phyloP scores from a whole-genome alignment of 2,888 invertebrate genomes.

The Psococerastis gibbosa region DNA sequence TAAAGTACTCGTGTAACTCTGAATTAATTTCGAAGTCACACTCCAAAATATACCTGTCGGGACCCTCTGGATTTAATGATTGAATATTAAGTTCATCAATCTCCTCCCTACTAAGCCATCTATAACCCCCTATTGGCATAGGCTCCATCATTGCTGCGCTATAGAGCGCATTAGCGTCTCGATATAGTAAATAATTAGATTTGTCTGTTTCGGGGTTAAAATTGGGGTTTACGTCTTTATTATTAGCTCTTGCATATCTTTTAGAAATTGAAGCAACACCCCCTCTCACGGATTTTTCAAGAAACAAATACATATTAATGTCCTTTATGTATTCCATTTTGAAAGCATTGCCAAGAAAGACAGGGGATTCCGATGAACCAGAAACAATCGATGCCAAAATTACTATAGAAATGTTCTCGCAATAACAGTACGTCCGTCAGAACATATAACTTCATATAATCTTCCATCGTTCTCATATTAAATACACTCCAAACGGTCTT shows the following conservation, averaged over 20 bases:
- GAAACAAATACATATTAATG: constrained; percentile 1
- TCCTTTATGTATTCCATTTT: constrained; percentile 1
- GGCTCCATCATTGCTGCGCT: constrained; percentile 18
- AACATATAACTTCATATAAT: background rate
- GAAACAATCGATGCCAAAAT: background rate
- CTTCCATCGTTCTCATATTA: background rate
- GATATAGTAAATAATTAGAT: constrained; percentile 17
- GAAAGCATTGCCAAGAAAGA: background rate
- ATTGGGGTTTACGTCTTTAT: constrained; percentile 12
- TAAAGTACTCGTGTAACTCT: too few species aligned
- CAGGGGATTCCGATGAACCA: background rate
- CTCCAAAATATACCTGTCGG: constrained; percentile 21
- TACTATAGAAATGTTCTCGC: background rate
- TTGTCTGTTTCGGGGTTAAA: too few species aligned
- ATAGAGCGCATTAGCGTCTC: constrained; percentile 19
- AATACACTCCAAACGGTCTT: constrained; percentile 2
- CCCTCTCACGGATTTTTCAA: too few species aligned
- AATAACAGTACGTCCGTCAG: background rate
- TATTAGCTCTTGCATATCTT: constrained; percentile 15
- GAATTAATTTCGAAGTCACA: constrained; percentile 23
- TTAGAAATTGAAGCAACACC: background rate
- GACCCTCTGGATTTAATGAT: constrained; percentile 11
- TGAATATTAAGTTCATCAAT: constrained; percentile 12
- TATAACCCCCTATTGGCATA: constrained; percentile 19
- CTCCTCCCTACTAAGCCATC: constrained; percentile 17